Evolutionary conservation across 1,140 invertebrate genomes (phyloP).

Genomic region (Oryctes rhinoceros): DNA sequence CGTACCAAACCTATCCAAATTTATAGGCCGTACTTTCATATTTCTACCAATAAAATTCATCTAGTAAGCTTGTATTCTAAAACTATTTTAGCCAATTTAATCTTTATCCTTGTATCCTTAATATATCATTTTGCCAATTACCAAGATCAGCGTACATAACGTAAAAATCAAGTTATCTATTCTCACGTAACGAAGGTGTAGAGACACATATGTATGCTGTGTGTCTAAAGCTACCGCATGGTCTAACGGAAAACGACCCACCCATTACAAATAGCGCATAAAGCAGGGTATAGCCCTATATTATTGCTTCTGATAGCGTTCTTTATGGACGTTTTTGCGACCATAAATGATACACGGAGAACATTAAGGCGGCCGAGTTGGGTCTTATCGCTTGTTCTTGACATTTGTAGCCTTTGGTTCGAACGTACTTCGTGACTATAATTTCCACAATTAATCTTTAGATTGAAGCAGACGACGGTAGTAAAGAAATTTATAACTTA

Average conservation of each 20-base stretch:
- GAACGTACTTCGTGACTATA: constrained; percentile 8
- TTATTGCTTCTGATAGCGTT: constrained; percentile 18
- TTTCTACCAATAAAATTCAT: too few species aligned
- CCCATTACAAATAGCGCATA: constrained; percentile 4
- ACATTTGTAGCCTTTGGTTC: not conserved
- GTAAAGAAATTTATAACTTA: not conserved
- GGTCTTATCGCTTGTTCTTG: not conserved
- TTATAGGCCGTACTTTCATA: too few species aligned
- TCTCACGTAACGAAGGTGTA: not conserved
- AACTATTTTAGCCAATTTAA: too few species aligned
- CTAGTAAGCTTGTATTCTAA: too few species aligned
- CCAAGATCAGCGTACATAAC: too few species aligned
- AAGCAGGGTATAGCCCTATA: not conserved
- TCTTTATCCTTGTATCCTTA: too few species aligned
- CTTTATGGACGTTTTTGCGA: constrained; percentile 16
- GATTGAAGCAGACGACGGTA: not conserved
- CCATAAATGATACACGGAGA: constrained; percentile 4
- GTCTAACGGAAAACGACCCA: not conserved
- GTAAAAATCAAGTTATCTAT: too few species aligned
- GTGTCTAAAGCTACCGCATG: not conserved
- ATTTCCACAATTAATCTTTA: constrained; percentile 1
- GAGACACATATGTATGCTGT: not conserved
- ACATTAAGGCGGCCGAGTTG: not conserved
- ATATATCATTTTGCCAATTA: too few species aligned
- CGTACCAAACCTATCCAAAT: too few species aligned